Evolutionary conservation across 30 jellyfish, hydroid and myxozoan species (phyloP).

Genomic region (Cassiopea xamachana): DNA sequence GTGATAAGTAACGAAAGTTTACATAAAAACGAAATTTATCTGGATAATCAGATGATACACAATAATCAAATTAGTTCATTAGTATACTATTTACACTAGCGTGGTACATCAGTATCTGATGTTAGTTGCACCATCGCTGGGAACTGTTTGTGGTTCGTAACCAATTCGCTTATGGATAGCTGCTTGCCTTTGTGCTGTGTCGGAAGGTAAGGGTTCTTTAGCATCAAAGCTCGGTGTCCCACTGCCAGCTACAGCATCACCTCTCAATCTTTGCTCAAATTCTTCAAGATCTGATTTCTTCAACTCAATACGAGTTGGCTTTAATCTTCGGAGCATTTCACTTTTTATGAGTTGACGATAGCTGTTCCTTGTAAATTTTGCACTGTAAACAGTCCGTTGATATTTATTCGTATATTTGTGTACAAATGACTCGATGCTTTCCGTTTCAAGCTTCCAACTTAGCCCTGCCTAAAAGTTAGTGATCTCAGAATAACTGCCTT

Average conservation of each 20-base stretch:
- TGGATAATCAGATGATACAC: too few species aligned
- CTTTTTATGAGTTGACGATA: background rate
- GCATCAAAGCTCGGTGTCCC: constrained; percentile 14
- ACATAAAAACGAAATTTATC: too few species aligned
- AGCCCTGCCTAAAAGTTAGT: too few species aligned
- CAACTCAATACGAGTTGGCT: constrained; percentile 94
- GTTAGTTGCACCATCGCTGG: constrained; percentile 83
- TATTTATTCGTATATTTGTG: too few species aligned
- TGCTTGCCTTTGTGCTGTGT: constrained; percentile 64
- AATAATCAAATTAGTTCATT: too few species aligned
- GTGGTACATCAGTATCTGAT: constrained; percentile 36
- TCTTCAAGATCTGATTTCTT: constrained; percentile 87
- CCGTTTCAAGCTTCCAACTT: too few species aligned
- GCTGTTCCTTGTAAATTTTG: background rate
- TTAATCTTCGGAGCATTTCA: constrained; percentile 84
- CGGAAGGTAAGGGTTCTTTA: constrained; percentile 24
- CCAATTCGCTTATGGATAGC: constrained; percentile 92
- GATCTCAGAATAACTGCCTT: too few species aligned
- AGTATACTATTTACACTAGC: background rate
- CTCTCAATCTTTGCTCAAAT: constrained; percentile 71
- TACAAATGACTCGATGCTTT: too few species aligned
- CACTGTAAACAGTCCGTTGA: background rate
- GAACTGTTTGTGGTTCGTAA: constrained; percentile 85
- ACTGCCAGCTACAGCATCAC: constrained; percentile 43
- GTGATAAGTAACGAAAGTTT: too few species aligned